Conservation (phyloP, 2,797 vertebrate species). For the Anguilla pacifica region DNA sequence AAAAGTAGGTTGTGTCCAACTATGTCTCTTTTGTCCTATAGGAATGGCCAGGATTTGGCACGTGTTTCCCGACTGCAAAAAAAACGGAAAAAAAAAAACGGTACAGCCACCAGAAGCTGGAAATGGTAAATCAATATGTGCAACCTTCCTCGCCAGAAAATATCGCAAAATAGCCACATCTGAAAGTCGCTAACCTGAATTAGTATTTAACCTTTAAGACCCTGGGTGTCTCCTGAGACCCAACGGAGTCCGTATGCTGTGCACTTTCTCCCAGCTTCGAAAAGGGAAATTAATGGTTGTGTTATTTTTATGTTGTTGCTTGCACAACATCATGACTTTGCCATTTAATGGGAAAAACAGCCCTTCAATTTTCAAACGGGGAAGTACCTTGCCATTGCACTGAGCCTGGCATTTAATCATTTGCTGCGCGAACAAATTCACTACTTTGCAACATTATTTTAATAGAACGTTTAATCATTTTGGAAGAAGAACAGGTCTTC, state of each 20-base stretch:
- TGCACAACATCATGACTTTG: not conserved
- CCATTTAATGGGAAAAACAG: not conserved
- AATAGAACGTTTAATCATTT: not conserved
- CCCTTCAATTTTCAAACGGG: not conserved
- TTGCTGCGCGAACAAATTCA: not conserved
- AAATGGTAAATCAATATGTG: conserved; percentile 46
- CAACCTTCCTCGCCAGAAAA: conserved; percentile 29
- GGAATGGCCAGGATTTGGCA: not conserved
- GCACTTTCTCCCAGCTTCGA: not conserved
- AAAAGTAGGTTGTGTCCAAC: not conserved
- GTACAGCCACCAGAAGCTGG: conserved; percentile 14
- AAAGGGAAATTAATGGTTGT: not conserved
- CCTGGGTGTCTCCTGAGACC: not conserved
- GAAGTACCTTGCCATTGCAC: not conserved
- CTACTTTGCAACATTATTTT: not conserved
- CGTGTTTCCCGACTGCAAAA: not conserved
- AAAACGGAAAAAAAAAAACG: not conserved
- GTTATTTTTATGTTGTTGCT: conserved; percentile 4
- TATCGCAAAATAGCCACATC: conserved; percentile 31
- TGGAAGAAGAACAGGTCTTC: not conserved
- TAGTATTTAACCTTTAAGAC: not conserved
- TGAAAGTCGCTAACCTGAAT: conserved; percentile 30
- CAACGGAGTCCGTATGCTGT: not conserved
- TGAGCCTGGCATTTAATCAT: not conserved
- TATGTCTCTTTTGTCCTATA: not conserved